phyloP scores from a whole-genome alignment of 2,888 invertebrate genomes.

The Notodonta dromedarius region DNA sequence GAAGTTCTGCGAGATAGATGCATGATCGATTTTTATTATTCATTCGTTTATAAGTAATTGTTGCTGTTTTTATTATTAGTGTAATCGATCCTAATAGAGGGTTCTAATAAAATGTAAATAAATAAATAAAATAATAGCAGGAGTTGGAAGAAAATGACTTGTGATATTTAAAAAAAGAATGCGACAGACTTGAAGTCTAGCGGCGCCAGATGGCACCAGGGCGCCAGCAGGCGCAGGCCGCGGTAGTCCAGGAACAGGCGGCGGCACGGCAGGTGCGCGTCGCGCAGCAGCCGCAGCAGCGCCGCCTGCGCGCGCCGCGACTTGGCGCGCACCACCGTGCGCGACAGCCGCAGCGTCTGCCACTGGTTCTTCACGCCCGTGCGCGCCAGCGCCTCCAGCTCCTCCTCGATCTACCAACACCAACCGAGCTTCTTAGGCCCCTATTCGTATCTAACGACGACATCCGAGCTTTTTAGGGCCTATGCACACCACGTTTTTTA shows the following conservation, averaged over 20 bases:
- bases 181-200: conserved; percentile 68
- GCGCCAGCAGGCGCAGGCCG: conserved; percentile 94
- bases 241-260: conserved; percentile 97
- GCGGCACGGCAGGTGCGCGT: conserved; percentile 92
- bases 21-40: too few relatives aligned
- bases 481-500: too few relatives aligned
- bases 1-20: too few relatives aligned
- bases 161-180: too few relatives aligned
- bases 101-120: too few relatives aligned
- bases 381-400: conserved; percentile 90
- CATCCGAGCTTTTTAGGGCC: too few relatives aligned
- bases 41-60: too few relatives aligned
- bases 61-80: too few relatives aligned
- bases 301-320: conserved; percentile 89
- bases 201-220: conserved; percentile 94
- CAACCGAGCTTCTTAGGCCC: too few relatives aligned
- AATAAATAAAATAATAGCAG: too few relatives aligned
- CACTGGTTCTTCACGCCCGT: conserved; percentile 94
- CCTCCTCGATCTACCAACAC: conserved; percentile 89
- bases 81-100: too few relatives aligned
- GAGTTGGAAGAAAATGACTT: too few relatives aligned
- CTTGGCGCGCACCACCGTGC: conserved; percentile 97
- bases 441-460: conserved; percentile 85
- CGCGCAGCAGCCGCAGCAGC: conserved; percentile 90
- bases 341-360: conserved; percentile 94